phyloP scores from a whole-genome alignment of 2,797 vertebrate species.

The Eleutherodactylus coqui region DNA sequence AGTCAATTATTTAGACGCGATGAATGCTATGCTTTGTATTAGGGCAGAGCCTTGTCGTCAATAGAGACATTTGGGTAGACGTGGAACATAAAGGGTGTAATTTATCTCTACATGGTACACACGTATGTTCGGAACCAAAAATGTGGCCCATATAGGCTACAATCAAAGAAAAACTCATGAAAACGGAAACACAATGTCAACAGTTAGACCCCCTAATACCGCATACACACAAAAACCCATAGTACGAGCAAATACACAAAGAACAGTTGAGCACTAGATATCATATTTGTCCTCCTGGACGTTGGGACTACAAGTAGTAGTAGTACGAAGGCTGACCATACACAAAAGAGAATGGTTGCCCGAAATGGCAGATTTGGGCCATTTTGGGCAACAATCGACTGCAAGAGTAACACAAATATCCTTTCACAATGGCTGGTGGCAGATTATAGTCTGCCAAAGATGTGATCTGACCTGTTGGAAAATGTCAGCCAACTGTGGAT shows the following conservation, averaged over 20 bases:
- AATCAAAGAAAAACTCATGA: background rate
- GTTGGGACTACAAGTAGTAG: background rate
- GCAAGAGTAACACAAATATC: too few relatives aligned
- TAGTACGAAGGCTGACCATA: too few relatives aligned
- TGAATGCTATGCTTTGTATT: slow-evolving; percentile 37
- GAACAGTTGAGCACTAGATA: background rate
- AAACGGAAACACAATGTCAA: background rate
- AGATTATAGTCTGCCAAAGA: too few relatives aligned
- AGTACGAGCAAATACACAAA: background rate
- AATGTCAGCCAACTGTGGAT: too few relatives aligned
- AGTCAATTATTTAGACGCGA: slow-evolving; percentile 45
- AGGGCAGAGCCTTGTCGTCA: background rate
- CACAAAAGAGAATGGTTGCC: too few relatives aligned
- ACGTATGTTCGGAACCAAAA: background rate
- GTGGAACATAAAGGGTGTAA: background rate
- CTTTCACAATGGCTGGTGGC: too few relatives aligned
- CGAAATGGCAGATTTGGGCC: too few relatives aligned
- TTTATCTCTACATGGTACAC: background rate
- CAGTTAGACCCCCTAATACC: background rate
- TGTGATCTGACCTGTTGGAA: too few relatives aligned
- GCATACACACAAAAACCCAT: background rate
- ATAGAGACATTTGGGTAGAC: background rate
- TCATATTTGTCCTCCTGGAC: background rate
- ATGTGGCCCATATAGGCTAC: background rate
- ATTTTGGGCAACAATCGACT: too few relatives aligned